Evolutionary conservation across 2,797 vertebrate species (phyloP), one percentile per base, ranked within the genome.

Genomic region (Propithecus deckenii): DNA sequence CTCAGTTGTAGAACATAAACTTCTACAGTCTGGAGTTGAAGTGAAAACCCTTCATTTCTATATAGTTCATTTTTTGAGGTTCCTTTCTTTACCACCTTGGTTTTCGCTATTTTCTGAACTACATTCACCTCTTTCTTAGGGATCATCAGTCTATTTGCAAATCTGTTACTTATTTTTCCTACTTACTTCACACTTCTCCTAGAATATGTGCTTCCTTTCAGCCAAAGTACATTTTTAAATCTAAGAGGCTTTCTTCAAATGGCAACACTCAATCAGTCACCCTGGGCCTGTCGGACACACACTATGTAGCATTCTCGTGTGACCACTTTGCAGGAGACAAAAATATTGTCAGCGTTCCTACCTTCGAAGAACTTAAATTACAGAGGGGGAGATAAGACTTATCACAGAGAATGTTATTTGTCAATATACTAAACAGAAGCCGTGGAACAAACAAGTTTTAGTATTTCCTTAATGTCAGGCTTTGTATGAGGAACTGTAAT

Each of bases 151-250:
- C 10, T 85, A 57, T 94, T 95, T 89, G 41, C 35, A 90, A 84
- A 43, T 50, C 41, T 72, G 17, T 75, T 91, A 74, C 59, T 38
- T 85, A 23, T 55, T 89, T 92, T 92, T 76, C 75, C 91, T 57
- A 63, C 38, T 46, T 50, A 81, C n/a, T 85, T 86, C 2, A 10
- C 48, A 50, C 35, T 85, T 87, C 52, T 91, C 41, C 57, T 90
- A 75, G 91, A 95, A 71, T 94, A 55, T 71, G 30, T 74, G 50
- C 32, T 91, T 90, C 43, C 74, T 92, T 88, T 83, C 22, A 85
- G 28, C 50, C 81, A 86, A 86, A 78, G 28, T 20, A 65, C 43
- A 41, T 41, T 92, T 95, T 61, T 78, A 35, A 72, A 95, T 55
- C 28, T 17, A 67, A 69, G 38, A 74, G 52, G 5, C 74, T 90